Conservation (phyloP, 2,113 vertebrate species). For the Trichechus manatus region DNA sequence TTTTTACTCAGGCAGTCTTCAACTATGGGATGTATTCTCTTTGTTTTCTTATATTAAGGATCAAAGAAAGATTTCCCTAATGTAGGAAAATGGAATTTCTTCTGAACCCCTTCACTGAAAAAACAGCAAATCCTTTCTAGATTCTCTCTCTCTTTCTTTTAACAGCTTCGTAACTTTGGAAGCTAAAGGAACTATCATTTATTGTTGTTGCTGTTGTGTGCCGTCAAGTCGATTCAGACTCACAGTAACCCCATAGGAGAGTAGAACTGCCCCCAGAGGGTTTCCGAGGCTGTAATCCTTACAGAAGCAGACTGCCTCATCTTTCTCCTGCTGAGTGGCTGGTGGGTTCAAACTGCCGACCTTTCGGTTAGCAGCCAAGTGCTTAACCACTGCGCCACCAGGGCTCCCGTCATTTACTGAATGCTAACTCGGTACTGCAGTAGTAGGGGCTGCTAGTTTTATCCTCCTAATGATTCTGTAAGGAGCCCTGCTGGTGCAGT, state of each 20-base stretch:
- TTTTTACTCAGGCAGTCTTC: background rate
- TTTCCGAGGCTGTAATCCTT: background rate
- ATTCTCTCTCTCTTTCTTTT: background rate
- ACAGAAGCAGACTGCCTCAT: background rate
- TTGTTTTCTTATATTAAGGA: conserved; percentile 38
- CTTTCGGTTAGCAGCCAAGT: background rate
- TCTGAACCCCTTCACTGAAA: background rate
- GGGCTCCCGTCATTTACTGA: background rate
- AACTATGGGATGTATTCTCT: background rate
- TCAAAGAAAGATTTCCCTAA: background rate
- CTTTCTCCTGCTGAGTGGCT: background rate
- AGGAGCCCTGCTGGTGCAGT: background rate
- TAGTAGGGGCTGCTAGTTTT: background rate
- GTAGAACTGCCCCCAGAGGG: background rate
- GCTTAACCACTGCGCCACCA: background rate
- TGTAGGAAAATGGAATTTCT: background rate
- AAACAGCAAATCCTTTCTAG: background rate
- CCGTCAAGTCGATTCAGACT: background rate
- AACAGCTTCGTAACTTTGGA: background rate
- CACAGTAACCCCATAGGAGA: background rate
- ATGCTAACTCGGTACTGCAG: background rate
- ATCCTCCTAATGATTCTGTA: background rate
- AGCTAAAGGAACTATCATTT: background rate
- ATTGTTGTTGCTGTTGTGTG: background rate
- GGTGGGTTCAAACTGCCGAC: background rate